A percentile compares a stretch with the other conserved stretches of the same genome.
phyloP scores from a whole-genome alignment of 1,140 invertebrate genomes.

The Thalassaphorura encarpata region DNA sequence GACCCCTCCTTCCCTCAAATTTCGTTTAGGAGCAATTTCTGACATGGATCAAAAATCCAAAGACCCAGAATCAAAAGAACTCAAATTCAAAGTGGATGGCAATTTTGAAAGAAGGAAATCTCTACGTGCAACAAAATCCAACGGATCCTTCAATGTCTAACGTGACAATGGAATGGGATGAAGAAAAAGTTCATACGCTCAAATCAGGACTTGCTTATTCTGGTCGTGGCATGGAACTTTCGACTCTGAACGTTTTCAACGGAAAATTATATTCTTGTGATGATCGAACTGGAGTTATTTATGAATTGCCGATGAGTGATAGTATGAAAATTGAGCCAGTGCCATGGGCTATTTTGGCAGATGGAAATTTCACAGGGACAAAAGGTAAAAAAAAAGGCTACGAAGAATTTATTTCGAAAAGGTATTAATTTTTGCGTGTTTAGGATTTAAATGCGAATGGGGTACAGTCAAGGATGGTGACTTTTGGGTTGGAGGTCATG shows the following conservation, averaged over 20 bases:
- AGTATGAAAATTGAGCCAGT: constrained; percentile 45
- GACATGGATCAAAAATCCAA: constrained; percentile 81
- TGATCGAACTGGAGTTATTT: constrained; percentile 91
- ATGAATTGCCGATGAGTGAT: constrained; percentile 46
- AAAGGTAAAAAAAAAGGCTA: too few species aligned
- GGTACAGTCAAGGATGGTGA: constrained; percentile 48
- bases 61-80: neutral
- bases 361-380: constrained; percentile 46
- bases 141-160: constrained; percentile 12
- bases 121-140: constrained; percentile 36
- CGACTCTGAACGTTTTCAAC: constrained; percentile 89
- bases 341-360: constrained; percentile 84
- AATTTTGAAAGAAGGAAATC: constrained; percentile 61
- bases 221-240: constrained; percentile 93
- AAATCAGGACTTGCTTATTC: constrained; percentile 63
- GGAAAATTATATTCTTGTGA: constrained; percentile 83
- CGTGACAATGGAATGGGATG: constrained; percentile 56
- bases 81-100: constrained; percentile 76
- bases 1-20: constrained; percentile 42
- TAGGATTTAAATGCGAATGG: too few species aligned
- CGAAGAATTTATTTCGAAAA: too few species aligned
- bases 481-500: constrained; percentile 69
- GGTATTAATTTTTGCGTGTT: too few species aligned
- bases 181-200: constrained; percentile 45
- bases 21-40: constrained; percentile 73